A percentile compares a stretch with the other conserved stretches of the same genome.
Evolutionary conservation across 2,113 vertebrate species (phyloP).

Genomic region (Amphilophus citrinellus): DNA sequence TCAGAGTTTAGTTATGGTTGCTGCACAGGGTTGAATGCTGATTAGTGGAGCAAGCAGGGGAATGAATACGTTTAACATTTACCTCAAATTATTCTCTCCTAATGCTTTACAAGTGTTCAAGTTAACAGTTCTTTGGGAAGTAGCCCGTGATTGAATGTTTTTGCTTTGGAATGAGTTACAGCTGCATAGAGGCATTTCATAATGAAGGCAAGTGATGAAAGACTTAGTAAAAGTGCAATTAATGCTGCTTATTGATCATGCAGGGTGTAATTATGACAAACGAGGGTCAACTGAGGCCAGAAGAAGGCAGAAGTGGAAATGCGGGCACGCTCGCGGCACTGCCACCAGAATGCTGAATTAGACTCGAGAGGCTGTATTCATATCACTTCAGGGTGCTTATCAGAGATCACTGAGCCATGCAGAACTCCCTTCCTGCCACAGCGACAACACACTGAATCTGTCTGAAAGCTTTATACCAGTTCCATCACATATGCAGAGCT

Average conservation of each 20-base stretch:
- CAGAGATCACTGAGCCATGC: not conserved
- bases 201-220: slow-evolving; percentile 23
- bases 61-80: slow-evolving; percentile 44
- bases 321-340: not conserved
- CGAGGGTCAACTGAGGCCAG: slow-evolving; percentile 24
- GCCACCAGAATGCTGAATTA: slow-evolving; percentile 4
- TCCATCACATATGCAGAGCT: not conserved
- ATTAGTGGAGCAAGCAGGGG: slow-evolving; percentile 29
- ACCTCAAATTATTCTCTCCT: slow-evolving; percentile 19
- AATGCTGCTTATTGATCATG: slow-evolving; percentile 36
- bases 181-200: not conserved
- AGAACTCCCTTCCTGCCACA: not conserved
- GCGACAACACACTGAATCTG: not conserved
- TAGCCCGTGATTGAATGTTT: slow-evolving; percentile 15
- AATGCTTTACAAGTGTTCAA: slow-evolving; percentile 13
- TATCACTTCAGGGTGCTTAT: slow-evolving; percentile 1
- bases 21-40: slow-evolving; percentile 45
- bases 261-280: slow-evolving; percentile 46
- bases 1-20: slow-evolving; percentile 52
- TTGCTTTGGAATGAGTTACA: slow-evolving; percentile 20
- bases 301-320: slow-evolving; percentile 7
- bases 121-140: slow-evolving; percentile 15
- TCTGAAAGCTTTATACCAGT: not conserved
- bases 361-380: slow-evolving; percentile 14
- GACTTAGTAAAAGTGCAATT: not conserved